Evolutionary conservation across 2,888 invertebrate genomes (phyloP).

Genomic region (Belgica antarctica): DNA sequence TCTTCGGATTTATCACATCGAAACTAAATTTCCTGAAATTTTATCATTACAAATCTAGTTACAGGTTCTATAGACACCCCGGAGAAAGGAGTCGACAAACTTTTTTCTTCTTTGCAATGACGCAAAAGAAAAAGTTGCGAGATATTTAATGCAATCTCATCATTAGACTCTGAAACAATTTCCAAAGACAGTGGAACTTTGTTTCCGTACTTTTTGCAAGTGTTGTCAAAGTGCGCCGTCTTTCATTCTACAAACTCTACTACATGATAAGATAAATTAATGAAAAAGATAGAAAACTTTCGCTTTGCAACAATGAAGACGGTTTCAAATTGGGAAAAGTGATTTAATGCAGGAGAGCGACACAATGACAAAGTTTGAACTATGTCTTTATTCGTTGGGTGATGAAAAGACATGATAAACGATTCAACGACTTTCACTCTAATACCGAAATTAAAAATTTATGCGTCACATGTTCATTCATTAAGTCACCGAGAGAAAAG

Average conservation of each 20-base stretch:
- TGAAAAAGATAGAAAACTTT: constrained; percentile 25
- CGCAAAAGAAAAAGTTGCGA: background rate
- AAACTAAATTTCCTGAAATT: no score
- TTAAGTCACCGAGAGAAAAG: no score
- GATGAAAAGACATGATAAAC: constrained; percentile 25
- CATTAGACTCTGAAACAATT: constrained; percentile 27
- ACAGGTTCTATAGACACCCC: no score
- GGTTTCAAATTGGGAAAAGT: constrained; percentile 25
- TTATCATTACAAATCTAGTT: no score
- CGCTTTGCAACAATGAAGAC: no score
- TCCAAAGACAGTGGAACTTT: background rate
- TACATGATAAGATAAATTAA: constrained; percentile 27
- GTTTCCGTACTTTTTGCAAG: background rate
- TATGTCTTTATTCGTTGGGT: background rate
- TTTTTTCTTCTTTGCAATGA: background rate
- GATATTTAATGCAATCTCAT: constrained; percentile 42
- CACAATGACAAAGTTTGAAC: constrained; percentile 23
- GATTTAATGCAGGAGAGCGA: constrained; percentile 24
- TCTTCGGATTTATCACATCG: no score
- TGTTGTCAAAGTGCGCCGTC: background rate
- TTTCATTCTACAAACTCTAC: constrained; percentile 9
- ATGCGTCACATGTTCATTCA: background rate
- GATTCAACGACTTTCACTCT: background rate
- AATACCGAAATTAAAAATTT: constrained; percentile 15
- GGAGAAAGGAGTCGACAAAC: background rate